Base-by-base conservation (phyloP, 2,113 vertebrate species). In the Glaucidium brasilianum region DNA sequence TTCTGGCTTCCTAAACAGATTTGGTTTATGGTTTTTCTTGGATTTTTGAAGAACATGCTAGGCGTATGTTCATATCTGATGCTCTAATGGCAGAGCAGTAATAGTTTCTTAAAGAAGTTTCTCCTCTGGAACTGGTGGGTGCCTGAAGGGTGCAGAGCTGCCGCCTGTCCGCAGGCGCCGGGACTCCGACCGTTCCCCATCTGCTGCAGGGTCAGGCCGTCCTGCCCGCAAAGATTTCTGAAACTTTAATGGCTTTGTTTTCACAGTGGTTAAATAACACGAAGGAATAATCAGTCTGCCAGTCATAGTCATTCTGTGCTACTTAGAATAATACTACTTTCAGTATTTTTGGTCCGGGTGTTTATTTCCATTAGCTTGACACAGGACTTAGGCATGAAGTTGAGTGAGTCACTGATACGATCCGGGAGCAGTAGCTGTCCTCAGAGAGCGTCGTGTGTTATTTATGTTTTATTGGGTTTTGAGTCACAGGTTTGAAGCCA, bases 21-120 rank as follows among this genome's bases (percentile, higher is more conserved):
- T 27, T 4, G n/a, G 5, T 15, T 12, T 59, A 23, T 10, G 10
- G 16, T 88, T 74, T 78, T 64, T 41, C 41, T 15, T 23, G 56
- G 25, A 4, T 39, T 73, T 94, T 94, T 77, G 59, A 34, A 29
- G 68, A 43, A 22, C 21, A 2, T 32, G 5, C 10, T 41, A 4
- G n/a, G 39, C 22, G 10, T 17, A 1, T 3, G 37, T 37, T 2
- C 1, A 0, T 25, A 26, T 18, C 43, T 52, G 66, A 1, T 34
- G 37, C 22, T 47, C 26, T 34, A 15, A 35, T 34, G 74, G 21
- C 50, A 62, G 64, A 26, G 4, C 6, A 5, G 15, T 4, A 25
- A 7, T 39, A n/a, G 26, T 32, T 92, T 73, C 29, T 50, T 58
- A 25, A 60, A 76, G 18, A 15, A 4, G 10, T 34, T 77, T 93